Evolutionary conservation across 2,888 invertebrate genomes (phyloP).

Genomic region (Venusia cambrica): DNA sequence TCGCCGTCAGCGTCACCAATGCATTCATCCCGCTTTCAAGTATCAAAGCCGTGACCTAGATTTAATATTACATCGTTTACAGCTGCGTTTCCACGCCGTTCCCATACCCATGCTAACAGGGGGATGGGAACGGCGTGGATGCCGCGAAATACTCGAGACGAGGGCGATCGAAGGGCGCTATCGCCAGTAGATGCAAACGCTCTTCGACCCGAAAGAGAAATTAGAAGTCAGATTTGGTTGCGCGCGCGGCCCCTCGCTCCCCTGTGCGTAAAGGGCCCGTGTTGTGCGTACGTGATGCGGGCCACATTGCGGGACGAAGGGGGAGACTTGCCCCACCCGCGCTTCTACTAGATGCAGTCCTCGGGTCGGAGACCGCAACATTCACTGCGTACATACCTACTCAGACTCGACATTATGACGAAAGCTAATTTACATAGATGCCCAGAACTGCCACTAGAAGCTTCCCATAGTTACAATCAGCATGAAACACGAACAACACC

Average conservation of each 20-base stretch:
- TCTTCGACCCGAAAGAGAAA: slow-evolving; percentile 68
- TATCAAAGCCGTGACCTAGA: slow-evolving; percentile 60
- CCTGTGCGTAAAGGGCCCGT: slow-evolving; percentile 59
- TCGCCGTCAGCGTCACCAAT: slow-evolving; percentile 52
- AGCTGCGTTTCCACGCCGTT: slow-evolving; percentile 24
- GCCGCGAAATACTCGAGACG: slow-evolving; percentile 31
- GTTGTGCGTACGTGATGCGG: slow-evolving; percentile 59
- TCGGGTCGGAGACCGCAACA: slow-evolving; percentile 55
- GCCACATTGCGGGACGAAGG: slow-evolving; percentile 46
- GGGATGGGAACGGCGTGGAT: slow-evolving; percentile 44
- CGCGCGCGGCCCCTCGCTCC: slow-evolving; percentile 64
- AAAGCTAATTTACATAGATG: slow-evolving; percentile 48
- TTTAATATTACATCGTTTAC: slow-evolving; percentile 40
- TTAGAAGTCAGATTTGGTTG: slow-evolving; percentile 46
- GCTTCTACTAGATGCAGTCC: slow-evolving; percentile 59
- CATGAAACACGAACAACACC: slow-evolving; percentile 44
- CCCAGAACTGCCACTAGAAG: slow-evolving; percentile 40
- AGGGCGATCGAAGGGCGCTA: slow-evolving; percentile 49
- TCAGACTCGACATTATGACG: slow-evolving; percentile 38
- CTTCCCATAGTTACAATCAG: slow-evolving; percentile 27
- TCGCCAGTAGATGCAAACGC: slow-evolving; percentile 70
- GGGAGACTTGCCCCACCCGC: slow-evolving; percentile 52
- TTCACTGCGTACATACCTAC: slow-evolving; percentile 40
- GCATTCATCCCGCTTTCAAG: slow-evolving; percentile 50
- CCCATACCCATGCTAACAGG: slow-evolving; percentile 25